phyloP scores from a whole-genome alignment of 1,140 invertebrate species.

The Agraylea sexmaculata region DNA sequence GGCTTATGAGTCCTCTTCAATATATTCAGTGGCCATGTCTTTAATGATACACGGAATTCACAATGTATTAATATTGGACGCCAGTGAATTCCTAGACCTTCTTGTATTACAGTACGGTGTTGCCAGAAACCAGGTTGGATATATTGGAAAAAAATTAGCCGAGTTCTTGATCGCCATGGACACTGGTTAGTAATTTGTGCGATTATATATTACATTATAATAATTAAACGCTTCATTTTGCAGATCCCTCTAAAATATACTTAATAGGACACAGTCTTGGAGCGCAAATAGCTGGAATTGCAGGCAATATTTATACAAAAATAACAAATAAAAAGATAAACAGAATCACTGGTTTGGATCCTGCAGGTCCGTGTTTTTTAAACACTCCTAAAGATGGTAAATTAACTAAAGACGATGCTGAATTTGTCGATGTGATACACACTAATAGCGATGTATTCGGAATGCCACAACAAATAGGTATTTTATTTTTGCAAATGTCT shows the following conservation, averaged over 20 bases:
- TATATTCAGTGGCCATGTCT: too few species aligned
- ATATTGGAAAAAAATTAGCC: too few species aligned
- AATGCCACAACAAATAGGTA: not conserved
- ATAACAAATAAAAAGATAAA: constrained; percentile 3
- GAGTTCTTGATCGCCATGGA: too few species aligned
- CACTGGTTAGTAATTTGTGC: too few species aligned
- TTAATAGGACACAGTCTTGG: constrained; percentile 27
- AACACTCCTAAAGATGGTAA: constrained; percentile 1
- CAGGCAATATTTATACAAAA: constrained; percentile 19
- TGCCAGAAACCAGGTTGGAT: too few species aligned
- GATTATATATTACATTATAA: too few species aligned
- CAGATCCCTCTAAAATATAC: constrained; percentile 22
- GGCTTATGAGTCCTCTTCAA: too few species aligned
- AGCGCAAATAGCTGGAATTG: constrained; percentile 25
- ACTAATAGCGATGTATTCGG: constrained; percentile 21
- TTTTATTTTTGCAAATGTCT: constrained; percentile 20
- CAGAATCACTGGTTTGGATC: constrained; percentile 26
- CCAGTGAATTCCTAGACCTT: too few species aligned
- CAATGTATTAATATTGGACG: too few species aligned
- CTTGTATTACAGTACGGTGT: too few species aligned
- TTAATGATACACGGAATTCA: too few species aligned
- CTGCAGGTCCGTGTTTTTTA: constrained; percentile 13
- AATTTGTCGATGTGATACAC: constrained; percentile 19
- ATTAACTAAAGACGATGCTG: constrained; percentile 12
- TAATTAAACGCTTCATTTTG: too few species aligned